phyloP scores from a whole-genome alignment of 2,888 invertebrate species.

The Hemithea aestivaria region DNA sequence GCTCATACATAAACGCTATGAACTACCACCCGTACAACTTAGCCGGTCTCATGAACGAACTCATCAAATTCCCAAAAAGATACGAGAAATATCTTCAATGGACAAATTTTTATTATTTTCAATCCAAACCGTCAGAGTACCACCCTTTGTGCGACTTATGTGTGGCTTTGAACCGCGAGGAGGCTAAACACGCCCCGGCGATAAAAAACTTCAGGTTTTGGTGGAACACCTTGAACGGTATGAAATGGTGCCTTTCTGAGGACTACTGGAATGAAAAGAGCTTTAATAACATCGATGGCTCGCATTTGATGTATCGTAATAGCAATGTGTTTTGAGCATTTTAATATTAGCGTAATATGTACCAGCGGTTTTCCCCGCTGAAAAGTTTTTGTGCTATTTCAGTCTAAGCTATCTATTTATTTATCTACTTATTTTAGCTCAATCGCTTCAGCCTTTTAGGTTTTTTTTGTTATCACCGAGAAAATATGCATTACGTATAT shows the following conservation, averaged over 20 bases:
- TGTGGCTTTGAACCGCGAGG: conserved; percentile 33
- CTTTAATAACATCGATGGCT: conserved; percentile 27
- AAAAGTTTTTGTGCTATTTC: too few relatives aligned
- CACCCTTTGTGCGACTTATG: conserved; percentile 52
- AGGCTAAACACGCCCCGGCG: conserved; percentile 18
- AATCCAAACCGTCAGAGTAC: conserved; percentile 14
- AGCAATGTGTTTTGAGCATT: conserved; percentile 26
- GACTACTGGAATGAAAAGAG: conserved; percentile 38
- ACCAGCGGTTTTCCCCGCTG: too few relatives aligned
- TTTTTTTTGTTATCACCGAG: too few relatives aligned
- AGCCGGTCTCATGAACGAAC: conserved; percentile 41
- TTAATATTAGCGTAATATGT: too few relatives aligned
- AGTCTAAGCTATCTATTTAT: too few relatives aligned
- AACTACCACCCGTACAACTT: conserved; percentile 46
- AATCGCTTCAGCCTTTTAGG: too few relatives aligned
- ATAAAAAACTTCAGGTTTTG: conserved; percentile 44
- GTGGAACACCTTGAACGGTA: conserved; percentile 48
- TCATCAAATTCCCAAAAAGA: conserved; percentile 28
- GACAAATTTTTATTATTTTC: conserved; percentile 49
- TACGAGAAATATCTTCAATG: conserved; percentile 50
- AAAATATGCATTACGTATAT: too few relatives aligned
- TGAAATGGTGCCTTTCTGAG: conserved; percentile 44
- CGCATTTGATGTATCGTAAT: conserved; percentile 17
- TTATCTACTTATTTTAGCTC: too few relatives aligned
- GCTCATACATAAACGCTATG: conserved; percentile 51